A percentile compares a stretch with the other conserved stretches of the same genome.
Evolutionary conservation across 2,113 vertebrate genomes (phyloP).

Genomic region (Aleadryas rufinucha): DNA sequence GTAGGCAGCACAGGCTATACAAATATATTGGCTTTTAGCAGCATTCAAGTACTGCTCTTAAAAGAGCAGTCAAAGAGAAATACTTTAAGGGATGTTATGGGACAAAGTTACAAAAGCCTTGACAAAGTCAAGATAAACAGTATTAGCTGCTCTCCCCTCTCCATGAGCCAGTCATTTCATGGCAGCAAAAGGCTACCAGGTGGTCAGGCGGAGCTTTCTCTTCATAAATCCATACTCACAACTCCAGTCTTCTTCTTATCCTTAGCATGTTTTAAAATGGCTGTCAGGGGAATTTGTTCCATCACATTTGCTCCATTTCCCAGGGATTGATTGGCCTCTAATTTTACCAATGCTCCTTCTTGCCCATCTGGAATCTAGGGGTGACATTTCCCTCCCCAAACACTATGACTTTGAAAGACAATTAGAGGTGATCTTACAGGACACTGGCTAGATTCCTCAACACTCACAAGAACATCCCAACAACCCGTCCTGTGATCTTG

Average conservation of each 20-base stretch:
- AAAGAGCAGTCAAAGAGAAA: background rate
- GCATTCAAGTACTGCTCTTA: background rate
- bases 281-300: background rate
- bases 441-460: background rate
- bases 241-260: background rate
- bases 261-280: background rate
- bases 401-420: background rate
- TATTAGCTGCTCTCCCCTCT: background rate
- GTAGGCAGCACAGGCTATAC: background rate
- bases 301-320: too few species aligned
- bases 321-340: background rate
- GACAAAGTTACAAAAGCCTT: background rate
- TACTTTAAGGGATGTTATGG: background rate
- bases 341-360: background rate
- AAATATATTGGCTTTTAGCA: background rate
- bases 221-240: background rate
- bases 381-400: background rate
- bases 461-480: background rate
- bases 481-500: background rate
- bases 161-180: background rate
- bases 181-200: background rate
- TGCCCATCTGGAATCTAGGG: background rate
- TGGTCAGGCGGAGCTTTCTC: background rate
- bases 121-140: background rate
- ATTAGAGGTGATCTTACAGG: background rate